phyloP scores from a whole-genome alignment of 2,797 vertebrate species.

The Eupleurogrammus muticus region DNA sequence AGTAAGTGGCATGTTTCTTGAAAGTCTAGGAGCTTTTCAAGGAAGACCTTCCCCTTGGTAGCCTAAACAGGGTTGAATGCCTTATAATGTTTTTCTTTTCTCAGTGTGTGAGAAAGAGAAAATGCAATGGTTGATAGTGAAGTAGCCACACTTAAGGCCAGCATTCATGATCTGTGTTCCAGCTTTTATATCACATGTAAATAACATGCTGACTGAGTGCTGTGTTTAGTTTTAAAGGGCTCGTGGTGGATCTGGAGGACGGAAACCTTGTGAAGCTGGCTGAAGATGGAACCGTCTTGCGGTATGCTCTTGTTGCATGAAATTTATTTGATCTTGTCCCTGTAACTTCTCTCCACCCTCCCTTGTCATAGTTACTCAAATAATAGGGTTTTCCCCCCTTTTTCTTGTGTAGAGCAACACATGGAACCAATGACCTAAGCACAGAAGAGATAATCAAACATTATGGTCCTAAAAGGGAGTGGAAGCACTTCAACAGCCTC shows the following conservation, averaged over 20 bases:
- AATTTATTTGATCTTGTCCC: background rate
- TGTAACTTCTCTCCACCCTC: background rate
- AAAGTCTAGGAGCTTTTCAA: no score
- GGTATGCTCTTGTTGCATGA: slow-evolving; percentile 76
- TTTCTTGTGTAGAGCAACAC: slow-evolving; percentile 87
- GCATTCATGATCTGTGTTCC: background rate
- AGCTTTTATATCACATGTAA: background rate
- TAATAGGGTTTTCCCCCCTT: background rate
- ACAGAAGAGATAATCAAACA: slow-evolving; percentile 86
- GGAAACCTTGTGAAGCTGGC: slow-evolving; percentile 94
- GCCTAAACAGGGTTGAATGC: no score
- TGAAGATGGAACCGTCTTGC: slow-evolving; percentile 92
- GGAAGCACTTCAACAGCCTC: slow-evolving; percentile 92
- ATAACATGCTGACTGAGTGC: slow-evolving; percentile 2
- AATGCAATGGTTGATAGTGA: background rate
- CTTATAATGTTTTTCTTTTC: no score
- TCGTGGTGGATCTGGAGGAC: slow-evolving; percentile 95
- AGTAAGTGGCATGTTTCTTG: no score
- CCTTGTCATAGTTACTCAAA: background rate
- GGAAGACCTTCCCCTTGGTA: no score
- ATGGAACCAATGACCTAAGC: slow-evolving; percentile 89
- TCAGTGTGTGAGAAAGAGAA: background rate
- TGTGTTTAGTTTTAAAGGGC: slow-evolving; percentile 90
- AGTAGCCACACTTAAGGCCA: background rate
- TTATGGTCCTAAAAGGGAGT: slow-evolving; percentile 89